These are phyloP conservation scores for Myocastor coypus DNA, from an alignment of 2,113 vertebrate species.

Conservation along the genomic window DNA sequence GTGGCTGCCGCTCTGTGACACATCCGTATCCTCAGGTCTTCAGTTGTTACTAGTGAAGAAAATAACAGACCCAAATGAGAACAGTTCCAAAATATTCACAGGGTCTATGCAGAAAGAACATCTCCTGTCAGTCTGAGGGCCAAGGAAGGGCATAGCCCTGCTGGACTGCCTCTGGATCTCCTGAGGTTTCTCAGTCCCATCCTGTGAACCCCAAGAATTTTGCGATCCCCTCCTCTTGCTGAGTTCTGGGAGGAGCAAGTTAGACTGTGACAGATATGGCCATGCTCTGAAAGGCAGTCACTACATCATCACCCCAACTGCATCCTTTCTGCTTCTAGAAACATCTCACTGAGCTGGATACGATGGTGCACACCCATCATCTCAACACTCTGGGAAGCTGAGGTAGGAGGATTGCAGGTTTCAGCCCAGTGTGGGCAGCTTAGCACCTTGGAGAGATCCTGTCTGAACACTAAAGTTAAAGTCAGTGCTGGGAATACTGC, in stretches of 20 bases:
- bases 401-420: background rate
- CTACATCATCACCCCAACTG: rapidly evolving
- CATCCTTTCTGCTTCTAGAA: background rate
- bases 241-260: background rate
- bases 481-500: background rate
- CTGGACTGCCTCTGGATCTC: background rate
- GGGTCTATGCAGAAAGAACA: background rate
- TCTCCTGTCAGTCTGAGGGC: background rate
- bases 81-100: background rate
- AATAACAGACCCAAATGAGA: background rate
- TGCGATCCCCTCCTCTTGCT: background rate
- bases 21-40: background rate
- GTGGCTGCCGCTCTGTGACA: background rate
- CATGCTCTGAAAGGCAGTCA: background rate
- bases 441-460: background rate
- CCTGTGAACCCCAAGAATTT: background rate
- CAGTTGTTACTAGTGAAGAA: background rate
- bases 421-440: background rate
- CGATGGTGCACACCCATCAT: background rate
- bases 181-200: background rate
- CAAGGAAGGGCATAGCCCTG: rapidly evolving
- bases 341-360: background rate
- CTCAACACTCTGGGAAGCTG: background rate
- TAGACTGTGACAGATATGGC: background rate
- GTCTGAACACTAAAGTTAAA: background rate